phyloP scores from a whole-genome alignment of 2,888 invertebrate genomes.

The Tenthredo distinguenda region DNA sequence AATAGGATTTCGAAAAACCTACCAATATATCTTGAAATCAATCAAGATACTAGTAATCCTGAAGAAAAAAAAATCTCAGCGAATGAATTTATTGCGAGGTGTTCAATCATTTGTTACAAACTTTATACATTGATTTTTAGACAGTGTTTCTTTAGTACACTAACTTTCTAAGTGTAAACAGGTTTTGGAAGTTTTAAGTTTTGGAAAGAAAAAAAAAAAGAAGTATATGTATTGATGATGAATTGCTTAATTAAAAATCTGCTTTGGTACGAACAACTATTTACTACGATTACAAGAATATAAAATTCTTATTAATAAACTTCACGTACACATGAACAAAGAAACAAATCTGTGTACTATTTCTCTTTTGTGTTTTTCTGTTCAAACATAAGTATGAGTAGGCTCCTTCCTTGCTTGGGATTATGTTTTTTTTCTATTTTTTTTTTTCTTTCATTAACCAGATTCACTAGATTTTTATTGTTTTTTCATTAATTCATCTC shows the following conservation, averaged over 20 bases:
- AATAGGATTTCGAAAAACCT: neutral
- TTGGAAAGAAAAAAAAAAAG: neutral
- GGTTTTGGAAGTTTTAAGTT: neutral
- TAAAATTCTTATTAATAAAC: slow-evolving; percentile 34
- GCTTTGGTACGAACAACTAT: slow-evolving; percentile 40
- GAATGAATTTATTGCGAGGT: slow-evolving; percentile 32
- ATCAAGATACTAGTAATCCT: neutral
- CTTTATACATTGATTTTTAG: slow-evolving; percentile 33
- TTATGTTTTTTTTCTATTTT: slow-evolving; percentile 21
- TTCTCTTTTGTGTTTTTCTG: neutral
- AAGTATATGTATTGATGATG: neutral
- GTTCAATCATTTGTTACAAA: slow-evolving; percentile 36
- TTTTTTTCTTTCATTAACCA: slow-evolving; percentile 53
- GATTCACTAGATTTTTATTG: slow-evolving; percentile 53
- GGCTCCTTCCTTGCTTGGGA: neutral
- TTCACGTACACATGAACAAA: slow-evolving; percentile 11
- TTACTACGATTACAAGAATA: slow-evolving; percentile 41
- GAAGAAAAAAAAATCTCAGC: slow-evolving; percentile 5
- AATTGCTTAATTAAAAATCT: slow-evolving; percentile 17
- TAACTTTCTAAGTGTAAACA: neutral
- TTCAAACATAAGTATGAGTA: slow-evolving; percentile 12
- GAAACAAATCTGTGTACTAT: slow-evolving; percentile 20
- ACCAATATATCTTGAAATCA: neutral
- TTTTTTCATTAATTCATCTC: slow-evolving; percentile 61
- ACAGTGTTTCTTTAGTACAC: neutral